Evolutionary conservation across 2,113 vertebrate genomes (phyloP).

Genomic region (Balaenoptera acutorostrata): DNA sequence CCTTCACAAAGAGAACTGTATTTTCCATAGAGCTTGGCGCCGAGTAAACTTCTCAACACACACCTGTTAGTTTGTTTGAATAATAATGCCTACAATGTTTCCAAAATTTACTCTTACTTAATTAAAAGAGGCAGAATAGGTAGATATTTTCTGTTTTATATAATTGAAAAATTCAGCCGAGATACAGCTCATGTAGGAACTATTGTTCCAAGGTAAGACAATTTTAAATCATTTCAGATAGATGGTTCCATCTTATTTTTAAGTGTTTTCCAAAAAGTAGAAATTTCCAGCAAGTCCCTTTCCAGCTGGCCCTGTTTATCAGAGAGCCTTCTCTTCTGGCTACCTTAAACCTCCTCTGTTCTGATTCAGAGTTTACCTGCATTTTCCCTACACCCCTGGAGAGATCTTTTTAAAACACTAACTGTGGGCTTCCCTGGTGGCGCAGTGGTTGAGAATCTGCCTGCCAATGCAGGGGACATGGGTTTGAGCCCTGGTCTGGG

Average conservation of each 20-base stretch:
- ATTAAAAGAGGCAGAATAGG: background rate
- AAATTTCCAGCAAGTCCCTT: background rate
- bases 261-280: background rate
- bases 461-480: no score
- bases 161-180: constrained; percentile 11
- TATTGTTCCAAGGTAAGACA: background rate
- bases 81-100: background rate
- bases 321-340: background rate
- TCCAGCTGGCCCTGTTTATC: background rate
- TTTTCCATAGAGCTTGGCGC: background rate
- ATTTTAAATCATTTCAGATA: background rate
- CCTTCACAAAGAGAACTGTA: background rate
- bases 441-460: no score
- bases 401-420: background rate
- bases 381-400: background rate
- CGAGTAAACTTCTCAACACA: background rate
- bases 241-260: background rate
- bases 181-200: background rate
- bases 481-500: no score
- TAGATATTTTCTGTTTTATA: background rate
- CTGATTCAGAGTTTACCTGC: background rate
- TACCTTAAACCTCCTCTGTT: background rate
- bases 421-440: background rate
- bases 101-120: background rate
- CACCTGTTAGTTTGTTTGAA: background rate